Evolutionary conservation across 2,797 vertebrate genomes (phyloP).

Genomic region (Xenopus petersii): DNA sequence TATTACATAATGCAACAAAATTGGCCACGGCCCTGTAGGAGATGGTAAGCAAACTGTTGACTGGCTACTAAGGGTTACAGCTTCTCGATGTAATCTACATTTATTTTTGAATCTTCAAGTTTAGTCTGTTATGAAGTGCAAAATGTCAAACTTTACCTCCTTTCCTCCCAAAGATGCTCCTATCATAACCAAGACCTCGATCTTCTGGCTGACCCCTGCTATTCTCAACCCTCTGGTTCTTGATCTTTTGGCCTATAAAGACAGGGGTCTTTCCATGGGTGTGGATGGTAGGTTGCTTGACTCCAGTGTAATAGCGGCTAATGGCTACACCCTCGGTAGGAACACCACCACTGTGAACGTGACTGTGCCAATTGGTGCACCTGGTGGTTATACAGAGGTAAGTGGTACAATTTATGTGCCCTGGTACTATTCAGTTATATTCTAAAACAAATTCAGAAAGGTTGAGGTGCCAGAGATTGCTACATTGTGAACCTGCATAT

Average conservation of each 20-base stretch:
- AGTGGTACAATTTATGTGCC: not conserved
- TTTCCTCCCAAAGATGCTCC: slow-evolving; percentile 29
- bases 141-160: not conserved
- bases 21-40: no score
- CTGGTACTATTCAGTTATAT: no score
- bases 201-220: slow-evolving; percentile 38
- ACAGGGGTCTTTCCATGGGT: slow-evolving; percentile 26
- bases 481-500: no score
- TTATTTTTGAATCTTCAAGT: no score
- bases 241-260: not conserved
- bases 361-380: slow-evolving; percentile 45
- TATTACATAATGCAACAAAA: no score
- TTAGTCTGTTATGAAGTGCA: no score
- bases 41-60: no score
- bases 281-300: slow-evolving; percentile 36
- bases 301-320: not conserved
- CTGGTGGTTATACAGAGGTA: slow-evolving; percentile 43
- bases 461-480: no score
- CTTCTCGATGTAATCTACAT: no score
- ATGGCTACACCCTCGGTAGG: slow-evolving; percentile 12
- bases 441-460: no score
- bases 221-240: slow-evolving; percentile 26
- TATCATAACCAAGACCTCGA: slow-evolving; percentile 1
- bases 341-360: slow-evolving; percentile 3
- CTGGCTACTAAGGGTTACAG: no score